Conservation (phyloP, 2,113 vertebrate species). For the Martes martes region DNA sequence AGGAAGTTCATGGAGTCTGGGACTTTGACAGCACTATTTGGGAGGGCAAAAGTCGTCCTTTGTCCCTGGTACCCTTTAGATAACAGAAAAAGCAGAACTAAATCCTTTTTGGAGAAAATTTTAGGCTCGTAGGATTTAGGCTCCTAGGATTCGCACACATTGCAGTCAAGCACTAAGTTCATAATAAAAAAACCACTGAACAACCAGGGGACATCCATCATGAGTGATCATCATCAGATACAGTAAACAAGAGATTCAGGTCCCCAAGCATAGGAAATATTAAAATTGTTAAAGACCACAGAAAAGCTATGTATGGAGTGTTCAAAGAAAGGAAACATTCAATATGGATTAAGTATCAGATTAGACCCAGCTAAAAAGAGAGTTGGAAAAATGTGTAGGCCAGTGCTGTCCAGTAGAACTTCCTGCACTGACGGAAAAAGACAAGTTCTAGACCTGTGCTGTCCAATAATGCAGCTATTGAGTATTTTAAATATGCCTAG, state of each 20-base stretch:
- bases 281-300: neutral
- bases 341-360: neutral
- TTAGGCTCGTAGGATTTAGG: neutral
- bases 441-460: neutral
- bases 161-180: neutral
- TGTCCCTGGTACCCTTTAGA: neutral
- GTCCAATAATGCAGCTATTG: neutral
- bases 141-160: neutral
- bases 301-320: neutral
- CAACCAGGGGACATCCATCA: neutral
- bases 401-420: neutral
- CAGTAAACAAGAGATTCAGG: neutral
- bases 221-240: neutral
- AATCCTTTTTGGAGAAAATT: neutral
- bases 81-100: neutral
- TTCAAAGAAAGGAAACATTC: neutral
- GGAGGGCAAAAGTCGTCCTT: neutral
- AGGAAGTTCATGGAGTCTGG: neutral
- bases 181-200: neutral
- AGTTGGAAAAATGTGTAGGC: neutral
- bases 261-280: neutral
- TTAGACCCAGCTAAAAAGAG: neutral
- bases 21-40: neutral
- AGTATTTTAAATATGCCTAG: neutral
- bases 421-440: neutral